Base-by-base conservation (phyloP, 2,888 invertebrate genomes). In the Argyresthia albistria region DNA sequence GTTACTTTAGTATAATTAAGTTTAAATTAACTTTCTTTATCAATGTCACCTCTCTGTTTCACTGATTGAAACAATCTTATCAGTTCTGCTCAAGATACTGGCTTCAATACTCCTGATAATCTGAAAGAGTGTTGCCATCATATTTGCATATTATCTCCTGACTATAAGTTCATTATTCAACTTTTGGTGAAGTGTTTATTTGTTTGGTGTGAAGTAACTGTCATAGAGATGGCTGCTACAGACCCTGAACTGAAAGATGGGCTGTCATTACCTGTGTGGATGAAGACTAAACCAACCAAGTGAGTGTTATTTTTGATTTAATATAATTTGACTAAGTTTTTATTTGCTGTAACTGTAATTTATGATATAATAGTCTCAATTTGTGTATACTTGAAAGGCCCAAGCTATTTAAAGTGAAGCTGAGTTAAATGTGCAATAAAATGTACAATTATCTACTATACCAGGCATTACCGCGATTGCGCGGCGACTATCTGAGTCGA, bases 241-340 rank as follows among this genome's bases (percentile, higher is more conserved):
- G 90, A 90, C 65, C 88, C 90, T 50, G 89, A 90, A 69, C 69
- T 91, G 59, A 89, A 89, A 59, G 89, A 91, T 65, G 91, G 90
- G 62, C 88, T 92, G 59, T 89, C 90, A 49, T 75, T 93, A 57
- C 93, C 93, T 1, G 90, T 91, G 65, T 94, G 93, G 93, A 93
- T 93, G 92, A 93, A 92, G 75, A 89, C 84, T 52, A 92, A 89
- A 78, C 89, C 91, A 59, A 80, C 74, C 53, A 90, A 90, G 87
- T 87, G 59, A 76, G 79, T 50, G 25, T 2, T 12, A 42, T 46
- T 35, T 45, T 39, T 39, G n/a, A n/a, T n/a, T n/a, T n/a, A n/a
- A n/a, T n/a, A n/a, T n/a, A n/a, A n/a, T n/a, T n/a, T n/a, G n/a
- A n/a, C n/a, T n/a, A n/a, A n/a, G n/a, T n/a, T n/a, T n/a, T n/a